Evolutionary conservation across 2,113 vertebrate genomes (phyloP), one percentile per base, ranked within the genome.

Genomic region (Trogon surrucura): DNA sequence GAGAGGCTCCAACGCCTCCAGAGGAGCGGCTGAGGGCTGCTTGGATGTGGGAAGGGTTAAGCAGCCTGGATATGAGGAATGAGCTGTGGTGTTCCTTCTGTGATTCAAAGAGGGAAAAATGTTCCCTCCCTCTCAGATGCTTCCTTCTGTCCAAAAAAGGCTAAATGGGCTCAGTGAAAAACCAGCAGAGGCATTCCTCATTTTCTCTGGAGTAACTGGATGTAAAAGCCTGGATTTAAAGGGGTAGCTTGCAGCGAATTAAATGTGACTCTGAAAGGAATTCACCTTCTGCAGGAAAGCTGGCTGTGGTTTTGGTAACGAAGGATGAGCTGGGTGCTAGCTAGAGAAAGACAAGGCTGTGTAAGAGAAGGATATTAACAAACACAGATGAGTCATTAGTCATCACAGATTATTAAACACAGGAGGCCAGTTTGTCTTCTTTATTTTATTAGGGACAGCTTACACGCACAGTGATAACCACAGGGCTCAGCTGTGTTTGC

Each of bases 91-190:
- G 92, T 91, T 96, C 53, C 82, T 94, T 91, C 86, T 90, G 80
- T 97, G 95, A 96, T 95, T 96, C 91, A 94, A 87, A 95, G 90
- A 64, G 69, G 90, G 88, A 97, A 96, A 95, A 97, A 97, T 97
- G 94, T 22, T 13, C 93, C 91, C 94, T 93, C 85, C 81, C 93
- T 96, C 85, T 81, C 92, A 14, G 80, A 90, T 60, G 83, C 73
- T 96, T 96, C 85, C 93, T 67, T 90, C 95, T 95, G 75, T 81
- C 96, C 95, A 97, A 96, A 96, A 96, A 95, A 96, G 96, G 96
- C 80, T 94, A 94, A 94, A 95, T 85, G 72, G 57, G 38, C 82
- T 95, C 72, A 51, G 89, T 56, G 91, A 74, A 90, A 83, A 88
- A 61, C 11, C 73, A 74, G 67, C 29, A 3, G 80, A 96, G 85